Base-by-base conservation (phyloP, 2,888 invertebrate genomes). In the Tetranychus truncatus region DNA sequence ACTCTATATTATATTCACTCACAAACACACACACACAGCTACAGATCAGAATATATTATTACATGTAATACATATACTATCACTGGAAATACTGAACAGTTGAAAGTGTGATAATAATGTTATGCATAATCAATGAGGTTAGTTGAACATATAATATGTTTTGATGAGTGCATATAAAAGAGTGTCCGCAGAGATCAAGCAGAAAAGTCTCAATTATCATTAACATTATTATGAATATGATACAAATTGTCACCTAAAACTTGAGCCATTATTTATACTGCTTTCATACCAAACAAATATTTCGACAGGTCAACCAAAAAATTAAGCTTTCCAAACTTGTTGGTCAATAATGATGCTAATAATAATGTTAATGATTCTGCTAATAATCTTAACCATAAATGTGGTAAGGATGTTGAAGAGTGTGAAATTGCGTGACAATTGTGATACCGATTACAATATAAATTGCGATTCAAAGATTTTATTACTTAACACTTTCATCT, bases 91-190 rank as follows among this genome's bases (percentile, higher is more conserved):
- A 34, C 34, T 34, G 34, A 34, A 34, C 34, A 34, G 34, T 34
- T 55, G 9, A 15, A 55, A 15, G 55, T 55, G 55, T 55, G 55
- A 15, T 55, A 55, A 55, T 55, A 55, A 55, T 55, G 55, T 55
- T 55, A 55, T 55, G 55, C 55, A 55, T 55, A 55, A 55, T 55
- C 55, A 55, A 55, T 55, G 55, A 55, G 55, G 55, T 55, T 55
- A 15, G 15, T 55, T 55, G 55, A 34, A 34, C 34, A 34, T 34
- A 34, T 34, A 34, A 34, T 34, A 34, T 34, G 34, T 34, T 34
- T 34, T 34, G 34, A 34, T 34, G 34, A 34, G 34, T 34, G 34
- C 55, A 55, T 55, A 55, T 55, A 55, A 55, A 55, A 15, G 55
- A 55, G 55, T 55, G 15, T 55, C 55, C 55, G 7, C 9, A 55